phyloP scores from a whole-genome alignment of 2,113 vertebrate species.

The Abramis brama region DNA sequence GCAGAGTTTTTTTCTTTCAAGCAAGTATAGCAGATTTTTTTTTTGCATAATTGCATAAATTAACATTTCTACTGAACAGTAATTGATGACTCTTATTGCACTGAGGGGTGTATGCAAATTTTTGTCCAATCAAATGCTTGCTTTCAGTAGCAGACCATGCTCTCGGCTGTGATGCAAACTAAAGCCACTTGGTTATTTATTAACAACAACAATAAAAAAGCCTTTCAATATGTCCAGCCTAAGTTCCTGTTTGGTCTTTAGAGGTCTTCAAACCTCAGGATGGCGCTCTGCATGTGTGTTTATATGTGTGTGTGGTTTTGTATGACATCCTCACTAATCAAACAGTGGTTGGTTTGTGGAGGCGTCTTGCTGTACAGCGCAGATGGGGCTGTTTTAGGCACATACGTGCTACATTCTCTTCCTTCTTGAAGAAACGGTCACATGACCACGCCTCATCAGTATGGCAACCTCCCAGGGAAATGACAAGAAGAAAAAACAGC shows the following conservation, averaged over 20 bases:
- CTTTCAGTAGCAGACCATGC: not conserved
- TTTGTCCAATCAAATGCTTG: not conserved
- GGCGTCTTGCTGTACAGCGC: conserved; percentile 63
- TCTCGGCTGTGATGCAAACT: not conserved
- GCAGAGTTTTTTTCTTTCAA: too few species aligned
- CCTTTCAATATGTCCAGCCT: not conserved
- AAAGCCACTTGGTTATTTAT: not conserved
- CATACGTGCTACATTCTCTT: conserved; percentile 78
- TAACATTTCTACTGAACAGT: not conserved
- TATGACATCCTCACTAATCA: conserved; percentile 73
- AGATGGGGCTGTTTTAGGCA: conserved; percentile 71
- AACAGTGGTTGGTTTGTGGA: conserved; percentile 70
- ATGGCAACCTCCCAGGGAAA: conserved; percentile 18
- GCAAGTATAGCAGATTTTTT: too few species aligned
- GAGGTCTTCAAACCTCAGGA: conserved; percentile 27
- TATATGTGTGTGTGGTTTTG: conserved; percentile 42
- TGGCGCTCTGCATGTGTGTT: conserved; percentile 28
- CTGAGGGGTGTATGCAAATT: not conserved
- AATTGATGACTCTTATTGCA: not conserved
- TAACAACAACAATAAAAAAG: not conserved
- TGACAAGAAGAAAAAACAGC: conserved; percentile 18
- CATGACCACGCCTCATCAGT: conserved; percentile 46
- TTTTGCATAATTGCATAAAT: too few species aligned
- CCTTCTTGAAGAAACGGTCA: conserved; percentile 65
- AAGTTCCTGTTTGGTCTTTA: not conserved